phyloP scores from a whole-genome alignment of 1,140 invertebrate genomes.

The Saccostrea echinata region DNA sequence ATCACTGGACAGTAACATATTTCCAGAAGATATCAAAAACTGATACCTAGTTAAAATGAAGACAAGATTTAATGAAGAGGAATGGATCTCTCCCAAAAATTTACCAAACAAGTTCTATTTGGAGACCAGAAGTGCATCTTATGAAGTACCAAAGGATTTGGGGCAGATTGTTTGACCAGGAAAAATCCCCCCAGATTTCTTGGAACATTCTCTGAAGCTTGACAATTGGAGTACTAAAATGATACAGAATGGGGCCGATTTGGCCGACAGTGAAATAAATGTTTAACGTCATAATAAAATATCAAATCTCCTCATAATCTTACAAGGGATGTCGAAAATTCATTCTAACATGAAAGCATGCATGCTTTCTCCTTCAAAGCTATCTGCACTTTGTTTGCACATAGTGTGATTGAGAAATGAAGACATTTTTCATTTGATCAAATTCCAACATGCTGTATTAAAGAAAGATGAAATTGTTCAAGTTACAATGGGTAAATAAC shows the following conservation, averaged over 20 bases:
- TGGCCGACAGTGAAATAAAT: constrained; percentile 22
- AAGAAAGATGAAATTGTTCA: not conserved
- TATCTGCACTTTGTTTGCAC: constrained; percentile 15
- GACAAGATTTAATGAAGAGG: not conserved
- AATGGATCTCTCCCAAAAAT: not conserved
- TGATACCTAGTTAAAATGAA: not conserved
- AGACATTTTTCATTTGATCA: constrained; percentile 32
- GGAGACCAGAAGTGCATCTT: constrained; percentile 1
- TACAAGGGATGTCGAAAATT: constrained; percentile 20
- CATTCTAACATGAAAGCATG: constrained; percentile 24
- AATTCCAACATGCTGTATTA: not conserved
- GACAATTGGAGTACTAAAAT: not conserved
- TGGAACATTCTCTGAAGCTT: not conserved
- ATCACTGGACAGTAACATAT: not conserved
- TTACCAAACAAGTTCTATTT: not conserved
- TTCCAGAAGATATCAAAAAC: not conserved
- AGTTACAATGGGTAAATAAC: constrained; percentile 19
- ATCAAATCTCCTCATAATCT: constrained; percentile 32
- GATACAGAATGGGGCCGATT: constrained; percentile 16
- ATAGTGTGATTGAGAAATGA: constrained; percentile 30
- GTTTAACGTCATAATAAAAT: constrained; percentile 30
- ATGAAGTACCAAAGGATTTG: not conserved
- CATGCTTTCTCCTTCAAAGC: constrained; percentile 11
- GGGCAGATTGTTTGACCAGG: not conserved
- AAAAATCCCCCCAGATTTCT: not conserved